Conservation (phyloP, 1,140 invertebrate species). For the Panulirus ornatus region DNA sequence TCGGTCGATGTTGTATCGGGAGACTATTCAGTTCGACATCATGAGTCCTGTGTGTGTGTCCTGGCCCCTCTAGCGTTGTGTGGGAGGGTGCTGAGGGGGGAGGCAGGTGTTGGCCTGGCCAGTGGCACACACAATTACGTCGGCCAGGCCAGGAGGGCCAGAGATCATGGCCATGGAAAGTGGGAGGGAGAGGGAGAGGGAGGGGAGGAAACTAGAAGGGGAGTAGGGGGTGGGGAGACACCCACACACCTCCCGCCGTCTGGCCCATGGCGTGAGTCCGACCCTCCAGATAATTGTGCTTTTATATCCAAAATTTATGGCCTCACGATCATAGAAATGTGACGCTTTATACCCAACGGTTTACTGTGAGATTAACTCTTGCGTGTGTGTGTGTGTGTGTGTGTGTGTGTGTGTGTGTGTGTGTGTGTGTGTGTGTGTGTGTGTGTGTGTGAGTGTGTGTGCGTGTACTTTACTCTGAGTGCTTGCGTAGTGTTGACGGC, state of each 20-base stretch:
- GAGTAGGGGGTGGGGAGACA: too few relatives aligned
- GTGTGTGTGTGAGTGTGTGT: neutral
- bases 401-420: neutral
- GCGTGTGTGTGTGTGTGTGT: neutral
- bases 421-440: neutral
- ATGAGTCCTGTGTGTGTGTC: too few relatives aligned
- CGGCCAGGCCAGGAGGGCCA: neutral
- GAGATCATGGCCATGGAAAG: too few relatives aligned
- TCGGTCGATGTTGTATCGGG: too few relatives aligned
- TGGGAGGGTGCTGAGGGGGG: too few relatives aligned
- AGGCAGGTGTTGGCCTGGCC: too few relatives aligned
- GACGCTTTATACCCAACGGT: neutral
- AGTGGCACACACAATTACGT: too few relatives aligned
- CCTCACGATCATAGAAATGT: neutral
- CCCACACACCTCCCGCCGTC: too few relatives aligned
- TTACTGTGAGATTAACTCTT: neutral
- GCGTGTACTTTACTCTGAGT: neutral
- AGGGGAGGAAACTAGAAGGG: too few relatives aligned
- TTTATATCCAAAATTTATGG: neutral
- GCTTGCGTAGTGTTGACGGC: neutral
- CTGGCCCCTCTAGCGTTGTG: too few relatives aligned
- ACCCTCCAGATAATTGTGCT: neutral
- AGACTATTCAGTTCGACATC: too few relatives aligned
- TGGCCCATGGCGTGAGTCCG: neutral
- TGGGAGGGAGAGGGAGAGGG: too few relatives aligned